Conservation (phyloP, 2,888 invertebrate genomes). For the Pediacus dermestoides region DNA sequence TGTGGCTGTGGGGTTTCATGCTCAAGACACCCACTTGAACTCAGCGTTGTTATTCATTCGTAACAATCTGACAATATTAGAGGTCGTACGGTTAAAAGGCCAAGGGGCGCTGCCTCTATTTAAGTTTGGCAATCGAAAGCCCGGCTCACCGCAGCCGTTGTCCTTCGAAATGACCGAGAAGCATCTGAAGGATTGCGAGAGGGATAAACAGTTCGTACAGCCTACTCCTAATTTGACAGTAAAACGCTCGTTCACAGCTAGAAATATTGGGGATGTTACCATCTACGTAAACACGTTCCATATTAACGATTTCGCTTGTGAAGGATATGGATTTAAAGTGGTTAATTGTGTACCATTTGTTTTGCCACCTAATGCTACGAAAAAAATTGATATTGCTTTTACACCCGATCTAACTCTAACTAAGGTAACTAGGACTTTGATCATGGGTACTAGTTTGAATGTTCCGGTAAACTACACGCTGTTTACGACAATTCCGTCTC, state of each 20-base stretch:
- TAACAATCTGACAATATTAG: constrained; percentile 91
- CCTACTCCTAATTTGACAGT: constrained; percentile 66
- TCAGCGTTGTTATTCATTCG: constrained; percentile 60
- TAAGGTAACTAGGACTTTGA: constrained; percentile 63
- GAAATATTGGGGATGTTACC: constrained; percentile 89
- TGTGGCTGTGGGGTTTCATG: constrained; percentile 52
- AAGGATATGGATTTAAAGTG: constrained; percentile 77
- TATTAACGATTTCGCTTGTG: constrained; percentile 66
- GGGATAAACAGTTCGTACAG: constrained; percentile 35
- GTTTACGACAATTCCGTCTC: constrained; percentile 59
- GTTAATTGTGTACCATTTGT: constrained; percentile 71
- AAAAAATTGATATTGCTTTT: constrained; percentile 79
- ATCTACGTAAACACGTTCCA: constrained; percentile 67
- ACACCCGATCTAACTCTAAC: constrained; percentile 84
- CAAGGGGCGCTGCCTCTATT: constrained; percentile 84
- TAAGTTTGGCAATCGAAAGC: constrained; percentile 82
- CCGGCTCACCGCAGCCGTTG: constrained; percentile 71
- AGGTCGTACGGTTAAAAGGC: constrained; percentile 77
- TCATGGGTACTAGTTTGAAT: constrained; percentile 60
- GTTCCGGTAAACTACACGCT: constrained; percentile 65
- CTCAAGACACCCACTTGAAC: constrained; percentile 47
- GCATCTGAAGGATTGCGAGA: constrained; percentile 57
- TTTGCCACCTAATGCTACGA: constrained; percentile 68
- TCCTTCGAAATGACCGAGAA: constrained; percentile 71
- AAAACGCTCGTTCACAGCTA: constrained; percentile 76